Evolutionary conservation across 2,797 vertebrate species (phyloP).

Genomic region (Danio albolineatus): DNA sequence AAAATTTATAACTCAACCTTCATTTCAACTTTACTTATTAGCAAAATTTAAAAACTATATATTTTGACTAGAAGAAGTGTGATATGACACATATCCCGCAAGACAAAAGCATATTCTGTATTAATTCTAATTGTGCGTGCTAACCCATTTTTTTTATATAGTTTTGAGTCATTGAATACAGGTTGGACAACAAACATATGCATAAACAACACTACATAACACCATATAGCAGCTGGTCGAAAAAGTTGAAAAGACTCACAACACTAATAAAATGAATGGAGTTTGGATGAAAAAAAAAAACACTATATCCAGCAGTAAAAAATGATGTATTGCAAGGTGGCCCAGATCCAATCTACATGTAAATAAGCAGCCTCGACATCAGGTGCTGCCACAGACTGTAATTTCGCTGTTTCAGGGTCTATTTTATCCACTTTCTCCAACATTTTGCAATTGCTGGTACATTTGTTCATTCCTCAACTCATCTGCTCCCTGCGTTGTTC

Average conservation of each 20-base stretch:
- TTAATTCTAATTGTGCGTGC: neutral
- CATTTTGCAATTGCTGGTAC: neutral
- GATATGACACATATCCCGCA: no score
- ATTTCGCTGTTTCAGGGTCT: slow-evolving; percentile 9
- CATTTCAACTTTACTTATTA: no score
- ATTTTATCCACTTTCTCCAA: neutral
- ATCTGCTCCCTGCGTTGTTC: neutral
- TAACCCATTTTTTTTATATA: no score
- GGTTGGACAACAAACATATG: neutral
- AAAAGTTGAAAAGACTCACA: neutral
- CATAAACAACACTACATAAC: neutral
- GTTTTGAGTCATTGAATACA: neutral
- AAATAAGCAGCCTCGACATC: slow-evolving; percentile 46
- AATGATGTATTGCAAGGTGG: slow-evolving; percentile 39
- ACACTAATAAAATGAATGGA: neutral
- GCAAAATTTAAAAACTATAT: no score
- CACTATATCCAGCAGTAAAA: neutral
- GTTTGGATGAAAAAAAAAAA: neutral
- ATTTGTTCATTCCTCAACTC: neutral
- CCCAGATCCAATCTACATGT: slow-evolving; percentile 61
- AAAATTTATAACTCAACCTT: neutral
- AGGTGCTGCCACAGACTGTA: neutral
- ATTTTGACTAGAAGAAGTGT: no score
- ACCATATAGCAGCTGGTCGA: neutral
- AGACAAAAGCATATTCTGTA: no score